A percentile compares a stretch with the other conserved stretches of the same genome.
Evolutionary conservation across 35 echinoderm and acorn worm species (phyloP).

Genomic region (Apostichopus californicus): DNA sequence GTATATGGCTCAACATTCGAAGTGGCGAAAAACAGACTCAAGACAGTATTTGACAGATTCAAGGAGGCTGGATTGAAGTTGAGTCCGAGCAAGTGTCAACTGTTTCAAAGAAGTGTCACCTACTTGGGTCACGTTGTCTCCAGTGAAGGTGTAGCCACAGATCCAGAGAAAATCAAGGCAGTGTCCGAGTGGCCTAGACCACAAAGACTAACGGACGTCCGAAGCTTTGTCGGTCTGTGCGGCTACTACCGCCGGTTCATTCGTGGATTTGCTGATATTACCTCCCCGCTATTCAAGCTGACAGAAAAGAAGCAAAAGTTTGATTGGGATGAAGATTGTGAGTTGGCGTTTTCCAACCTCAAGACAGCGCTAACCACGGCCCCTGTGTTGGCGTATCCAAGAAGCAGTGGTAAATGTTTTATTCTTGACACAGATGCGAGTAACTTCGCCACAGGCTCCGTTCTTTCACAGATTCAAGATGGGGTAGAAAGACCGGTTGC

Average conservation of each 20-base stretch:
- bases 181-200: slow-evolving; percentile 57
- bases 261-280: slow-evolving; percentile 50
- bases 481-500: slow-evolving; percentile 23
- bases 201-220: slow-evolving; percentile 28
- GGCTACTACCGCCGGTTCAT: slow-evolving; percentile 72
- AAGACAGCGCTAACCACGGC: neutral
- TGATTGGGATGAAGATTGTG: neutral
- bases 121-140: slow-evolving; percentile 59
- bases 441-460: neutral
- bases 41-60: slow-evolving; percentile 52
- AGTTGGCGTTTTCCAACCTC: neutral
- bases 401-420: neutral
- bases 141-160: slow-evolving; percentile 25
- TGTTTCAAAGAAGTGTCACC: slow-evolving; percentile 32
- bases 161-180: slow-evolving; percentile 41
- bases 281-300: neutral
- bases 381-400: neutral
- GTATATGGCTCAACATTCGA: slow-evolving; percentile 20
- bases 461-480: neutral
- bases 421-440: neutral
- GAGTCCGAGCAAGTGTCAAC: slow-evolving; percentile 22
- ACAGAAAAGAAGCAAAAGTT: neutral
- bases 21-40: neutral
- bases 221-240: slow-evolving; percentile 60
- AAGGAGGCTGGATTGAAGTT: slow-evolving; percentile 38